Conservation (phyloP, 2,888 invertebrate species). For the Priapulus caudatus region DNA sequence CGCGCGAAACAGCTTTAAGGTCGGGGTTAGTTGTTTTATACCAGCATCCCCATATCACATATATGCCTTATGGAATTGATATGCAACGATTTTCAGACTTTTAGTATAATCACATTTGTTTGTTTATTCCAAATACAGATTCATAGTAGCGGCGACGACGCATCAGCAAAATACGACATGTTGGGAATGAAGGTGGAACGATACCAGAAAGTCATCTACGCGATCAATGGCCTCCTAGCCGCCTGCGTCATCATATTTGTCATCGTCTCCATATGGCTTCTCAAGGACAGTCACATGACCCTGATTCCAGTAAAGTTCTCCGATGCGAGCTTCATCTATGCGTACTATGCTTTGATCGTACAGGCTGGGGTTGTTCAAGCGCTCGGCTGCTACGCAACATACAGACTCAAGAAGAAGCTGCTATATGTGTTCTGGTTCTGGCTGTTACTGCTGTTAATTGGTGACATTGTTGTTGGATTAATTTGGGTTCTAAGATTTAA, state of each 20-base stretch:
- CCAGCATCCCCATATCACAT: too few species aligned
- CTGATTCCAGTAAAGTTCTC: conserved; percentile 23
- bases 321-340: neutral
- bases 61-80: too few species aligned
- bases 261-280: conserved; percentile 51
- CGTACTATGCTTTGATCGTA: neutral
- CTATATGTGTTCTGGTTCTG: conserved; percentile 73
- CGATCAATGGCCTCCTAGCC: conserved; percentile 75
- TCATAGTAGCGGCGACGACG: too few species aligned
- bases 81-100: too few species aligned
- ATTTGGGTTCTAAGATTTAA: conserved; percentile 73
- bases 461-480: conserved; percentile 68
- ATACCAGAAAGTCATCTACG: conserved; percentile 71
- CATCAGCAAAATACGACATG: too few species aligned
- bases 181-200: too few species aligned
- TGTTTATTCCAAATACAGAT: too few species aligned
- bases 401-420: conserved; percentile 63
- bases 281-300: conserved; percentile 37
- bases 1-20: too few species aligned
- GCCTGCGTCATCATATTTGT: conserved; percentile 67
- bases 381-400: conserved; percentile 67
- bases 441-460: conserved; percentile 61
- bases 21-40: too few species aligned
- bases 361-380: conserved; percentile 18
- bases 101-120: too few species aligned